These are phyloP conservation scores for Dryoscopus gambensis DNA, from an alignment of 2,113 vertebrate genomes.

Conservation along the genomic window DNA sequence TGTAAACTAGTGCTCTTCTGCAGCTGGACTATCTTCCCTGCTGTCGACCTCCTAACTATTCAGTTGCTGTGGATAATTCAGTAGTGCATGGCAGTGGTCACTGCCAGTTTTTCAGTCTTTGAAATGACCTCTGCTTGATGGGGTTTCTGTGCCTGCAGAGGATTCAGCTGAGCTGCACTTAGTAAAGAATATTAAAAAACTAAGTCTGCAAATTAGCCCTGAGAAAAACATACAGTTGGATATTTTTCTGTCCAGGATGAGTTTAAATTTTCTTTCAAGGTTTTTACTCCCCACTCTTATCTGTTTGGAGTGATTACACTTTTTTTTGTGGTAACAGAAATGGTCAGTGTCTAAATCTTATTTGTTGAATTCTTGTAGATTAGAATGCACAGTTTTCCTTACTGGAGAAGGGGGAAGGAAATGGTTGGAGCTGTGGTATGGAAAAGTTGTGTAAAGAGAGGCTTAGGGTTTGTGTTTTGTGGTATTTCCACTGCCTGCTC, in stretches of 20 bases:
- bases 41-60: background rate
- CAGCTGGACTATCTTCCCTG: background rate
- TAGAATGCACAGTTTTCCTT: background rate
- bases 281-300: background rate
- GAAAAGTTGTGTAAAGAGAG: background rate
- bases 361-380: background rate
- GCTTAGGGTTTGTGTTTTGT: background rate
- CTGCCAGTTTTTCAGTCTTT: background rate
- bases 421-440: background rate
- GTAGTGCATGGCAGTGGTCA: background rate
- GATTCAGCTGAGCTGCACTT: background rate
- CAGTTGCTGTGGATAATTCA: background rate
- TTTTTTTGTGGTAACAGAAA: background rate
- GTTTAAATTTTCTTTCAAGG: background rate
- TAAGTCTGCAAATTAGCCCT: background rate
- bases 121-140: background rate
- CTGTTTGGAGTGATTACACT: background rate
- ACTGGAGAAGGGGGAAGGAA: background rate
- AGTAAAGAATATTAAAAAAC: background rate
- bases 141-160: background rate
- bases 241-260: background rate
- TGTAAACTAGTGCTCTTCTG: background rate
- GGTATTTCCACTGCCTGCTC: background rate
- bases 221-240: background rate
- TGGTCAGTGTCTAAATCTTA: background rate